phyloP scores from a whole-genome alignment of 2,113 vertebrate species.

The Morone chrysops region DNA sequence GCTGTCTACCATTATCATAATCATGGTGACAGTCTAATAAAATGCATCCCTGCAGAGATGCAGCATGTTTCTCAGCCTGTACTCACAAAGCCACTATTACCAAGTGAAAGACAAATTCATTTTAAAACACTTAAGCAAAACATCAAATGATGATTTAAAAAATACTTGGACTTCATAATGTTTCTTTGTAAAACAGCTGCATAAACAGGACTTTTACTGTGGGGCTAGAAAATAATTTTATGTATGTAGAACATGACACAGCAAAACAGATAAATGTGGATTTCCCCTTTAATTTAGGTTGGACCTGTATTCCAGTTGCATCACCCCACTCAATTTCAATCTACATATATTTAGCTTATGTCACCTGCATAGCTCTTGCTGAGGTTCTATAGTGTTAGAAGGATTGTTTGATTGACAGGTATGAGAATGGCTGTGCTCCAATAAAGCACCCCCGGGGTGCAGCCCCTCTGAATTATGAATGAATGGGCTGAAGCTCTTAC shows the following conservation, averaged over 20 bases:
- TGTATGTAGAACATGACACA: not conserved
- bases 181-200: not conserved
- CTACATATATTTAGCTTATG: not conserved
- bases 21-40: conserved; percentile 45
- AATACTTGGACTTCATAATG: not conserved
- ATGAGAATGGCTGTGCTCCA: conserved; percentile 46
- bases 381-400: conserved; percentile 7
- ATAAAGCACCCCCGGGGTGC: conserved; percentile 28
- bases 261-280: not conserved
- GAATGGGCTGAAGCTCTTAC: conserved; percentile 44
- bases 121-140: not conserved
- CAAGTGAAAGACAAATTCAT: not conserved
- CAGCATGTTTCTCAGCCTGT: not conserved
- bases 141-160: not conserved
- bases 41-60: conserved; percentile 46
- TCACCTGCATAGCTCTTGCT: not conserved
- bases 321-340: not conserved
- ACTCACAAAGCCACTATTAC: not conserved
- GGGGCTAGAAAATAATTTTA: not conserved
- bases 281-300: not conserved
- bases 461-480: conserved; percentile 70
- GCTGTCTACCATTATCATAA: conserved; percentile 60
- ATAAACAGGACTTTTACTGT: not conserved
- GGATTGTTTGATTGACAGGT: conserved; percentile 54
- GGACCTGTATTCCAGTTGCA: not conserved